Evolutionary conservation across 2,113 vertebrate species (phyloP), one percentile per base, ranked within the genome.

Genomic region (Sterrhoptilus dennistouni): DNA sequence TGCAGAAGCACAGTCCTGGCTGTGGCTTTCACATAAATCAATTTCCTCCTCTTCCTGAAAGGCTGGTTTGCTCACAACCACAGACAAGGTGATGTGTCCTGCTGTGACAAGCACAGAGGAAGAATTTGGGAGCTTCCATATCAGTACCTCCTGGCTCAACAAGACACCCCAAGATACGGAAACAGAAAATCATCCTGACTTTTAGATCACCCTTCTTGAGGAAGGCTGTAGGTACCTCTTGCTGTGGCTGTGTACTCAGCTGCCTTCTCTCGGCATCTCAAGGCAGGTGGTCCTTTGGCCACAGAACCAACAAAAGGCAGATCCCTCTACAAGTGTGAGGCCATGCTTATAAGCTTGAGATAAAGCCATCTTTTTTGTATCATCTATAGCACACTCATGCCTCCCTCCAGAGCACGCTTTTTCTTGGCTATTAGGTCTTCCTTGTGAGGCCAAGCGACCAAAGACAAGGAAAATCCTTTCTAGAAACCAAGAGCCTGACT

Each of bases 161-260:
- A 2, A 40, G 68, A 44, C 24, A 60, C 12, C 9, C 24, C 0
- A 0, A 78, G 72, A 33, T 15, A 61, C 0, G 1, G 59, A 80
- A 69, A 61, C 9, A 47, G 40, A n/a, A 56, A 44, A 94, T 12
- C 22, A 84, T 77, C 24, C 45, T 61, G 59, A 24, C 5, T 24
- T 87, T 83, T 21, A 45, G 12, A 54, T 12, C 28, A 60, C 19
- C 49, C 29, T 64, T 71, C 16, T 36, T 35, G 53, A 60, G 12
- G 72, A 83, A 35, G 42, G 11, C 13, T 69, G 11, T n/a, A 52
- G 35, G 28, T 40, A n/a, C 22, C 35, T 85, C 57, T 71, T 66
- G 54, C 60, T 2, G 0, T 27, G 74, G 36, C 56, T 79, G 56
- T 35, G 19, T 49, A 31, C 1, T 11, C 59, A 80, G 42, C 40